Evolutionary conservation across 2,888 invertebrate genomes (phyloP).

Genomic region (Agrypnus murinus): DNA sequence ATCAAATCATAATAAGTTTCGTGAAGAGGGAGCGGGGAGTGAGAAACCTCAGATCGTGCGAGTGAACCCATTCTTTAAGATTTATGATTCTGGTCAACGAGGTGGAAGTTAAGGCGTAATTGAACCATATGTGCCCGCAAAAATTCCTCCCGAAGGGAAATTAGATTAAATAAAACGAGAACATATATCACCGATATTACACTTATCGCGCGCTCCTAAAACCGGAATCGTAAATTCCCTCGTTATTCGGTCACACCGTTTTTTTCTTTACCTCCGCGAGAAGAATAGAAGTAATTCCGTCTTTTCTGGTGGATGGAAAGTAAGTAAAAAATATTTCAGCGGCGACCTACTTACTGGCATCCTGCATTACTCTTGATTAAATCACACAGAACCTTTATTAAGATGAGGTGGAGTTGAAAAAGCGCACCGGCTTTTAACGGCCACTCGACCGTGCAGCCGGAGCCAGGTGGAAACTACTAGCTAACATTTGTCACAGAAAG

Average conservation of each 20-base stretch:
- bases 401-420: conserved; percentile 39
- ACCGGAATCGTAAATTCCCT: conserved; percentile 47
- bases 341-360: conserved; percentile 44
- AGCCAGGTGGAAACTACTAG: conserved; percentile 50
- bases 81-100: conserved; percentile 62
- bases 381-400: conserved; percentile 59
- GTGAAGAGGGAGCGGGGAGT: conserved; percentile 12
- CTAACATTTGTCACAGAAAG: conserved; percentile 46
- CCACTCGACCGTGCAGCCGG: conserved; percentile 42
- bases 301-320: conserved; percentile 37
- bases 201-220: conserved; percentile 46
- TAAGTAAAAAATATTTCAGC: conserved; percentile 46
- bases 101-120: conserved; percentile 64
- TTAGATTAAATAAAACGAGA: conserved; percentile 51
- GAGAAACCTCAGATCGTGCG: conserved; percentile 39
- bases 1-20: conserved; percentile 28
- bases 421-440: conserved; percentile 50
- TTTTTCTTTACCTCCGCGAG: conserved; percentile 17
- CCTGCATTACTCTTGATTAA: conserved; percentile 58
- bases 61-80: conserved; percentile 52
- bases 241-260: conserved; percentile 40
- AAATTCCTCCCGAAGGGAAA: conserved; percentile 52
- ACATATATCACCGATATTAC: conserved; percentile 52
- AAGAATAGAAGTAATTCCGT: conserved; percentile 46
- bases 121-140: conserved; percentile 63